These are phyloP conservation scores for Darevskia mixta DNA, from an alignment of 2,797 vertebrate species.

Conservation along the genomic window DNA sequence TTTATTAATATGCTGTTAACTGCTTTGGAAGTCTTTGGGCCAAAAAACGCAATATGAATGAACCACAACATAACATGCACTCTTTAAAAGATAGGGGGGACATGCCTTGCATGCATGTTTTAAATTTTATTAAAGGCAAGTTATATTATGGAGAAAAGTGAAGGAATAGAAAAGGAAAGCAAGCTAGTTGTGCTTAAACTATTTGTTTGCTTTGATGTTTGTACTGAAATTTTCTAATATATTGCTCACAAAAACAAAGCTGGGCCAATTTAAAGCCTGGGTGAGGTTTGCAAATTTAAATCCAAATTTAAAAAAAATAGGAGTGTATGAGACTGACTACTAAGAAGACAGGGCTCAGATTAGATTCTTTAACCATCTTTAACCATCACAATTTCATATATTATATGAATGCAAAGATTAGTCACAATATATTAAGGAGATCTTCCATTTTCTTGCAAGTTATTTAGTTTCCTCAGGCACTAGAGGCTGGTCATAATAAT, in stretches of 20 bases:
- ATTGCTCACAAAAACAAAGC: not conserved
- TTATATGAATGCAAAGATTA: conserved; percentile 3
- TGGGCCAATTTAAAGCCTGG: not conserved
- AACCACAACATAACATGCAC: not conserved
- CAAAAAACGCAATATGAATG: too few species aligned
- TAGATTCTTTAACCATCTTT: not conserved
- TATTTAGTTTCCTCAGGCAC: not conserved
- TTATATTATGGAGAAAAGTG: not conserved
- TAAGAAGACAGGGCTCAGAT: not conserved
- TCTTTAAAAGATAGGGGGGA: not conserved
- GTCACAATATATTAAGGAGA: not conserved
- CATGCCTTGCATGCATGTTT: not conserved
- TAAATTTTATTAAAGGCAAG: not conserved
- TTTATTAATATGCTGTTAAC: too few species aligned
- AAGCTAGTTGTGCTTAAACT: not conserved
- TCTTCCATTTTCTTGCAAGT: not conserved
- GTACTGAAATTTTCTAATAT: not conserved
- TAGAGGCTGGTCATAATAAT: not conserved
- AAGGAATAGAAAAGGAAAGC: not conserved
- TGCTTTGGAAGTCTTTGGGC: too few species aligned
- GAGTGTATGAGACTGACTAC: not conserved
- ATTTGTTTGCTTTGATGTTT: not conserved
- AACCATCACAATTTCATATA: not conserved
- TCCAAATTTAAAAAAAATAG: not conserved
- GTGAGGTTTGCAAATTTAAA: not conserved